These are phyloP conservation scores for Squalus acanthias DNA, from an alignment of 2,797 vertebrate genomes.

Conservation along the genomic window DNA sequence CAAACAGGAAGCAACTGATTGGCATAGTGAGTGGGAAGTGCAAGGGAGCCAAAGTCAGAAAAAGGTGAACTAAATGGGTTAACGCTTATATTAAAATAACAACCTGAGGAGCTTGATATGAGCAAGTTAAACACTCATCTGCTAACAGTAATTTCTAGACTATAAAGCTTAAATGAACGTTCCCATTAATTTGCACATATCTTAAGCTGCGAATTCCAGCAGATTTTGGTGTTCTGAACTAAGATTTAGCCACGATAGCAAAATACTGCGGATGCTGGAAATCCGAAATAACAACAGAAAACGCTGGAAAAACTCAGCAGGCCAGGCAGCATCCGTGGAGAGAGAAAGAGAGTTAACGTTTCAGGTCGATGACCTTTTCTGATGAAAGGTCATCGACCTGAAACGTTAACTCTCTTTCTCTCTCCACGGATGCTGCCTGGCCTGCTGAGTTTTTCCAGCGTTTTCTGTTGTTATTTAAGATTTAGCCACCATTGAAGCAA, in stretches of 20 bases:
- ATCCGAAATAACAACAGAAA: no score
- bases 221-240: neutral
- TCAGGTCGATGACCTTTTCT: no score
- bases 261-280: no score
- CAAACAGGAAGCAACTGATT: neutral
- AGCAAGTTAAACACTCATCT: neutral
- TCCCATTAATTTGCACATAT: neutral
- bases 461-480: no score
- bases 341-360: no score
- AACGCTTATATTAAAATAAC: neutral
- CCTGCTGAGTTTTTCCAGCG: no score
- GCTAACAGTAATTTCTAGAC: neutral
- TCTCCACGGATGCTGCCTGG: no score
- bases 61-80: neutral
- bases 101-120: neutral
- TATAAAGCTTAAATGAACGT: neutral
- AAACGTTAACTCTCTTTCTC: no score
- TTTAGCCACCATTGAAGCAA: neutral
- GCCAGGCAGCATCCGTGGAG: no score
- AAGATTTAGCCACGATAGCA: neutral
- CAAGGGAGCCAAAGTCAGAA: neutral
- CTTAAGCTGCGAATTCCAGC: neutral
- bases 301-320: no score
- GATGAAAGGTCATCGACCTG: no score
- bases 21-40: neutral